phyloP scores from a whole-genome alignment of 1,140 invertebrate species.

The Drosophila nigrodunni region DNA sequence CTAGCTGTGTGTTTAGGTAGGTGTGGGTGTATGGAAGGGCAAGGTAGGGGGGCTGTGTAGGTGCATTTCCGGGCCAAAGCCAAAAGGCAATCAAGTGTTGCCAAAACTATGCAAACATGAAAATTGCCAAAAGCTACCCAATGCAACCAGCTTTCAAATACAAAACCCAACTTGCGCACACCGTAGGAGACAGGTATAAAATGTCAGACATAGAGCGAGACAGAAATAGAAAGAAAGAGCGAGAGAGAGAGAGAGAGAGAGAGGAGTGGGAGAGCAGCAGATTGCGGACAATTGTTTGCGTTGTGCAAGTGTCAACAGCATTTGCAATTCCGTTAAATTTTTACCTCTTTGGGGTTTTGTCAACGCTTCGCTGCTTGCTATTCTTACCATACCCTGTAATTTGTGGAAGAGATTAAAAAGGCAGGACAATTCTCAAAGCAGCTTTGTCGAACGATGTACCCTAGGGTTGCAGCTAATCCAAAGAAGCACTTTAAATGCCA shows the following conservation, averaged over 20 bases:
- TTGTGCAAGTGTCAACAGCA: constrained; percentile 82
- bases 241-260: background rate
- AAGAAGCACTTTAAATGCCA: background rate
- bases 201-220: background rate
- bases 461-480: too few relatives aligned
- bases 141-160: constrained; percentile 46
- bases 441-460: too few relatives aligned
- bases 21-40: background rate
- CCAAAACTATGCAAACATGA: constrained; percentile 74
- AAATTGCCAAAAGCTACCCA: constrained; percentile 61
- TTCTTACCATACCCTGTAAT: constrained; percentile 47
- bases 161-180: constrained; percentile 29
- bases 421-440: too few relatives aligned
- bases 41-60: background rate
- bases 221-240: constrained; percentile 4
- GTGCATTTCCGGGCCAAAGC: constrained; percentile 44
- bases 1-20: background rate
- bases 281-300: constrained; percentile 75
- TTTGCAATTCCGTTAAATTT: constrained; percentile 81
- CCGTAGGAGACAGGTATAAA: constrained; percentile 13
- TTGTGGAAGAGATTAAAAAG: background rate
- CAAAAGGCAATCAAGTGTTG: constrained; percentile 78
- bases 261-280: constrained; percentile 48
- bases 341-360: constrained; percentile 67
- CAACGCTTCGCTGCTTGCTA: constrained; percentile 41